A percentile compares a stretch with the other conserved stretches of the same genome.
phyloP scores from a whole-genome alignment of 2,888 invertebrate genomes.

The Trimorus sp. region DNA sequence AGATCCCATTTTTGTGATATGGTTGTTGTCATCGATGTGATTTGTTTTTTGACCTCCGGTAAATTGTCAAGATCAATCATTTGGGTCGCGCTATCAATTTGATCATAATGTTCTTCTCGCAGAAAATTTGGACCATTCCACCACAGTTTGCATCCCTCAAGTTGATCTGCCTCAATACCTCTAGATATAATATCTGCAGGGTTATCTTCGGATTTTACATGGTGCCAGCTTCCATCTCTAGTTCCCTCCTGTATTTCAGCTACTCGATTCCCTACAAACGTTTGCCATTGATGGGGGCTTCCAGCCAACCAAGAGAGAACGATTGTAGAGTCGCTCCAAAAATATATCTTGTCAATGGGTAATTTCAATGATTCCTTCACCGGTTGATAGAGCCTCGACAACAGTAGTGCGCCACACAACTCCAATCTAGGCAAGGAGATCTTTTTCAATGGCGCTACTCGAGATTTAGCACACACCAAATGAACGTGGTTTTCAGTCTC shows the following conservation, averaged over 20 bases:
- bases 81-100: background rate
- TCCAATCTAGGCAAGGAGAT: background rate
- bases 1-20: background rate
- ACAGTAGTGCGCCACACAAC: background rate
- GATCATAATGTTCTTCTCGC: background rate
- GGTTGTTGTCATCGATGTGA: background rate
- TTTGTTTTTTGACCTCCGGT: background rate
- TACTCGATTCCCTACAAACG: too few species aligned
- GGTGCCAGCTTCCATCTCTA: too few species aligned
- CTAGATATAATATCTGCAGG: too few species aligned
- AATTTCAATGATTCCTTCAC: background rate
- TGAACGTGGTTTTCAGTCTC: background rate
- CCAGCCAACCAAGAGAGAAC: background rate
- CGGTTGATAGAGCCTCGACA: background rate
- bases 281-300: too few species aligned
- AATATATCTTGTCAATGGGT: background rate
- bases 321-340: constrained; percentile 1
- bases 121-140: constrained; percentile 34
- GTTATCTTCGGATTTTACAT: too few species aligned
- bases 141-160: constrained; percentile 2
- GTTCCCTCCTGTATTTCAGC: too few species aligned
- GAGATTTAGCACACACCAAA: background rate
- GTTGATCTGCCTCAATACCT: too few species aligned
- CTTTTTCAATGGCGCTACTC: background rate
- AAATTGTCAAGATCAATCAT: background rate